Conservation (phyloP, 2,888 invertebrate genomes). For the Heterodera filipjevi region DNA sequence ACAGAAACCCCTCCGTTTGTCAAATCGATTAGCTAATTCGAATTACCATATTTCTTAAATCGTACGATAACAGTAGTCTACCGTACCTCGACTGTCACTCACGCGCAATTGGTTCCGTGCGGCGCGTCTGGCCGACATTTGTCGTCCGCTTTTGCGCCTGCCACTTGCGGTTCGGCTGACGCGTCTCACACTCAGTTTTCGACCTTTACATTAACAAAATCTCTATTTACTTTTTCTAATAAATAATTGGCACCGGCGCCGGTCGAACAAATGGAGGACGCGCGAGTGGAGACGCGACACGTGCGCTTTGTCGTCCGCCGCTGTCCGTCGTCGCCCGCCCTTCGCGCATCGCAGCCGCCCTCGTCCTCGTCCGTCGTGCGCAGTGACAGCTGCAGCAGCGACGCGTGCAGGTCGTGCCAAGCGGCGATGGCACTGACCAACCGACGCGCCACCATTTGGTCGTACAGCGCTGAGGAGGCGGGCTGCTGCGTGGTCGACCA, state of each 20-base stretch:
- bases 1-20: too few relatives aligned
- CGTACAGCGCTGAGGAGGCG: constrained; percentile 37
- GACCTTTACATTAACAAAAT: background rate
- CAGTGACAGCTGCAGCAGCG: constrained; percentile 52
- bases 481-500: constrained; percentile 17
- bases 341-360: too few relatives aligned
- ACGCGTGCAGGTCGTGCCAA: constrained; percentile 64
- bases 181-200: background rate
- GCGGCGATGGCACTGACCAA: constrained; percentile 63
- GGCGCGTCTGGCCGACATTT: background rate
- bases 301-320: background rate
- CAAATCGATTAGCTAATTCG: too few relatives aligned
- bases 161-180: background rate
- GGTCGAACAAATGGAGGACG: background rate
- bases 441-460: constrained; percentile 47
- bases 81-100: background rate
- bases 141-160: background rate
- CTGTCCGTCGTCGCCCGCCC: background rate
- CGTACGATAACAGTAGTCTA: background rate
- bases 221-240: background rate
- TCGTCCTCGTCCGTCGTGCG: constrained; percentile 14
- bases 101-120: background rate
- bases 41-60: too few relatives aligned
- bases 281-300: background rate
- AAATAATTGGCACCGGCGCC: background rate